Evolutionary conservation across 2,113 vertebrate genomes (phyloP), one percentile per base, ranked within the genome.

Genomic region (Megaceryle torquata): DNA sequence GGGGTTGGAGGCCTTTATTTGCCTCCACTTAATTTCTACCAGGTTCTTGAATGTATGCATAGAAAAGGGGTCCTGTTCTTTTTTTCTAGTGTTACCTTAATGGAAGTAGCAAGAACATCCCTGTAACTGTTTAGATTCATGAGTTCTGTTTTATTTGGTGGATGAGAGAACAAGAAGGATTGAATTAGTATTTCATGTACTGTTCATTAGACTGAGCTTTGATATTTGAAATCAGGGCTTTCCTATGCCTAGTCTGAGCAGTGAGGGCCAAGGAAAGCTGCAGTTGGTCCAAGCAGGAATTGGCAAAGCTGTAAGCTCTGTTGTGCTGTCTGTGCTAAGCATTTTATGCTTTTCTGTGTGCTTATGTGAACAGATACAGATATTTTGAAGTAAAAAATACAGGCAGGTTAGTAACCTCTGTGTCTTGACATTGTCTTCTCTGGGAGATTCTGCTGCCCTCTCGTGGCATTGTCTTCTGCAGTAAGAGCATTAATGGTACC

Each of bases 401-500:
- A 68, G 78, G 17, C 51, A 10, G 65, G 56, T 69, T 31, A 21
- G 65, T 3, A 3, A 6, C 26, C 19, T 8, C 19, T 13, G 20
- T 24, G 59, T 41, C 41, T 85, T 37, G 59, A 0, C 0, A 1
- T 1, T 28, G 10, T 51, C 8, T 76, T 72, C 44, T 13, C 33
- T 6, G 75, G 56, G 88, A 79, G 92, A 28, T 89, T 71, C 25
- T 96, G 91, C 86, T 93, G 92, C 96, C 96, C 96, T 94, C 96
- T 92, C 29, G 61, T 74, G 96, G 95, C 83, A 0, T 2, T 9
- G 43, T 35, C 41, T 48, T 44, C 70, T 0, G 0, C 46, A 8
- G 13, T 3, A 1, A 24, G 48, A 31, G 0, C 63, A 0, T 1
- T 4, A 6, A 0, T 14, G 46, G 33, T 25, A 24, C 33, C 68